Conservation (phyloP, 2,797 vertebrate genomes). For the Ptychadena robeensis region DNA sequence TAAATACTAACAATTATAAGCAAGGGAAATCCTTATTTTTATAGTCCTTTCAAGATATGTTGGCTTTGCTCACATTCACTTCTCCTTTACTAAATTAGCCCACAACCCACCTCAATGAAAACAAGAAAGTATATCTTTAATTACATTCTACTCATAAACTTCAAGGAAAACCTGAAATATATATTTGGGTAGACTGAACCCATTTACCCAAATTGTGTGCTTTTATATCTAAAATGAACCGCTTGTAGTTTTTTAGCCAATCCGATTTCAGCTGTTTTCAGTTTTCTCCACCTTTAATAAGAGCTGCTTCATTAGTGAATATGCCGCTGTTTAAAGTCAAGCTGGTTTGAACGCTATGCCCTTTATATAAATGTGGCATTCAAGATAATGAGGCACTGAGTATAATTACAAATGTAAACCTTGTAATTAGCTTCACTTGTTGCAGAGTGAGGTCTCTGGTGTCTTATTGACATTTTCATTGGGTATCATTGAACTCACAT, state of each 20-base stretch:
- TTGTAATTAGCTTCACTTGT: constrained; percentile 28
- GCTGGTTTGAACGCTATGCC: neutral
- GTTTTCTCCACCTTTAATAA: neutral
- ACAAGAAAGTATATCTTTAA: no score
- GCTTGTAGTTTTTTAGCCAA: neutral
- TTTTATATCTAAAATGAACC: no score
- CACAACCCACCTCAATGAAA: no score
- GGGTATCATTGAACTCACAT: neutral
- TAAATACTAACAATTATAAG: no score
- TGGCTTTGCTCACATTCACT: no score
- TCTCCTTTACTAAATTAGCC: no score
- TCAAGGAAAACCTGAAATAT: no score
- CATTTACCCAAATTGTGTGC: no score
- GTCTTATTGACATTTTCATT: constrained; percentile 21
- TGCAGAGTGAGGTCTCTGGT: neutral
- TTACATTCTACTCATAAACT: no score
- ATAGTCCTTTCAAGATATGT: no score
- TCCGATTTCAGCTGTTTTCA: neutral
- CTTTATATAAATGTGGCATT: constrained; percentile 10
- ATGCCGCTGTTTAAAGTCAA: constrained; percentile 7
- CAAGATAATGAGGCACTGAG: constrained; percentile 13
- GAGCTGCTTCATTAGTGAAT: neutral
- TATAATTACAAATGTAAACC: constrained; percentile 30
- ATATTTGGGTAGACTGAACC: no score
- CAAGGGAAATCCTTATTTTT: no score